Conservation (phyloP, 2,888 invertebrate species). For the Torymus texanus region DNA sequence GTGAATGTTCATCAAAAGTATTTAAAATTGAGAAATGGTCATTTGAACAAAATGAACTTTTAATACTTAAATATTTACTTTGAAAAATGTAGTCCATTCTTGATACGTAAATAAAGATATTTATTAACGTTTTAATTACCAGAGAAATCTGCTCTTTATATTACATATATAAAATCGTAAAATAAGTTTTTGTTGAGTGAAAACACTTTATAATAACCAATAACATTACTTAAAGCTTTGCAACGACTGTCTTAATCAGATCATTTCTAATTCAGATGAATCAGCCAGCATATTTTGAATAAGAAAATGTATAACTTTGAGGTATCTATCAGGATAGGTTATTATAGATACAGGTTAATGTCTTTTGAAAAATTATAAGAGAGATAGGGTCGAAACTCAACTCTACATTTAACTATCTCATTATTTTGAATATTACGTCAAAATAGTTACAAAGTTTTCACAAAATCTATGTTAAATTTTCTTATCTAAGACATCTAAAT, state of each 20-base stretch:
- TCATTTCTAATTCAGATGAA: conserved; percentile 18
- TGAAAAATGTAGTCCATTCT: too few relatives aligned
- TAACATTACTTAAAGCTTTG: not conserved
- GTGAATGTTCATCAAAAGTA: not conserved
- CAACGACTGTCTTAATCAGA: conserved; percentile 16
- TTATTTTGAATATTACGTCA: not conserved
- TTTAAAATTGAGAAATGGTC: not conserved
- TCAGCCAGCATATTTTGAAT: conserved; percentile 29
- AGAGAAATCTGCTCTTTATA: too few relatives aligned
- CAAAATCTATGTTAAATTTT: not conserved
- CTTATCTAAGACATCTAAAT: not conserved
- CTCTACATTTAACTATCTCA: not conserved
- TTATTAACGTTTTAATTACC: too few relatives aligned
- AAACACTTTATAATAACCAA: too few relatives aligned
- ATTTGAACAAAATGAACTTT: not conserved
- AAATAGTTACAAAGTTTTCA: not conserved
- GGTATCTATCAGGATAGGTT: conserved; percentile 16
- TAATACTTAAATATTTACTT: too few relatives aligned
- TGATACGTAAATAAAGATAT: too few relatives aligned
- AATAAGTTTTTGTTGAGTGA: too few relatives aligned
- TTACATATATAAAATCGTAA: too few relatives aligned
- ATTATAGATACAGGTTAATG: conserved; percentile 11
- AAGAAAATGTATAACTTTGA: conserved; percentile 12
- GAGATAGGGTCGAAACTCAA: conserved; percentile 43
- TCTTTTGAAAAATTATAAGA: conserved; percentile 23